These are phyloP conservation scores for Metopia argyrocephala DNA, from an alignment of 2,888 invertebrate genomes.

Conservation along the genomic window DNA sequence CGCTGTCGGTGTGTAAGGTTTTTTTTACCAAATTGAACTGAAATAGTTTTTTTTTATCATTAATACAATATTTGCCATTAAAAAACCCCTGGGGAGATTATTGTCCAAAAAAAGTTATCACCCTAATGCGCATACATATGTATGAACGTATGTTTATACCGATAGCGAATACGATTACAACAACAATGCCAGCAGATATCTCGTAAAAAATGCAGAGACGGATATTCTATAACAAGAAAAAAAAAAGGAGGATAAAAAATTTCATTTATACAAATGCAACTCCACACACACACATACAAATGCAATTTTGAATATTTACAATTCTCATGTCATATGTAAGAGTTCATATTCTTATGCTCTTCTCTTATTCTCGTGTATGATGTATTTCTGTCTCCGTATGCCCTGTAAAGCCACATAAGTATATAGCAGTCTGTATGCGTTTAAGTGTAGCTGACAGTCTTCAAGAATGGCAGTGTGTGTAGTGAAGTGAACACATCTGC, in stretches of 20 bases:
- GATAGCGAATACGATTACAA: too few species aligned
- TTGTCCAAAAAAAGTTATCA: too few species aligned
- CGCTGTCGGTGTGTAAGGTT: too few species aligned
- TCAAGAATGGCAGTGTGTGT: conserved; percentile 32
- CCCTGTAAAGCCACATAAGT: neutral
- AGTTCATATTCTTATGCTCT: neutral
- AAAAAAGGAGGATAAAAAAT: neutral
- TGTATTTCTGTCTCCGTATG: neutral
- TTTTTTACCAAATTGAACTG: too few species aligned
- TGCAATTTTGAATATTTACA: conserved; percentile 9
- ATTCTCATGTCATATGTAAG: conserved; percentile 34
- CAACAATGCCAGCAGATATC: too few species aligned
- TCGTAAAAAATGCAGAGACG: conserved; percentile 15
- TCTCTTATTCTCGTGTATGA: neutral
- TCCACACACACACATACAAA: neutral
- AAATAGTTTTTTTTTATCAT: too few species aligned
- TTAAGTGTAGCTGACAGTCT: too few species aligned
- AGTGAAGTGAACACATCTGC: conserved; percentile 60
- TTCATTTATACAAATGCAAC: neutral
- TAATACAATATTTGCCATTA: too few species aligned
- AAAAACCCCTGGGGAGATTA: too few species aligned
- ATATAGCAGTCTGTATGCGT: neutral
- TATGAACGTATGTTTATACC: too few species aligned
- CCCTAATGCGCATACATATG: too few species aligned
- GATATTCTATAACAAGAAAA: conserved; percentile 5